A percentile compares a stretch with the other conserved stretches of the same genome.
These are phyloP conservation scores for Magallana angulata DNA, from an alignment of 1,140 invertebrate genomes.

Conservation along the genomic window DNA sequence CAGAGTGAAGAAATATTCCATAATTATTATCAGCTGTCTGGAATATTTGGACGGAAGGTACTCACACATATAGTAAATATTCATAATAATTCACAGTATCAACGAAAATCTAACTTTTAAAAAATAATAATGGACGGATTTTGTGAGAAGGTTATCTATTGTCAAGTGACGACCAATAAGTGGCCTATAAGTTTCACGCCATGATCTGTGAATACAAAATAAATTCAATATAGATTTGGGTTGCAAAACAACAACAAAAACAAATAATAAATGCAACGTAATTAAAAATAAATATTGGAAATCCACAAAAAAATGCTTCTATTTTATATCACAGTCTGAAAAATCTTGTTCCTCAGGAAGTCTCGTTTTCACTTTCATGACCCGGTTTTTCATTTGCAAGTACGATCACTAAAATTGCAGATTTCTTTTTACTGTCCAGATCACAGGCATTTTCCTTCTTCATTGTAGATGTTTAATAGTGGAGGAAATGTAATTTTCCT, in stretches of 20 bases:
- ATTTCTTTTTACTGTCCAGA: too few species aligned
- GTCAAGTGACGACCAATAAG: neutral
- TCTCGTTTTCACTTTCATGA: constrained; percentile 20
- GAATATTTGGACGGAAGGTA: neutral
- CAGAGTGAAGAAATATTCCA: neutral
- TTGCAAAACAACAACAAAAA: constrained; percentile 19
- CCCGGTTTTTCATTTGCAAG: neutral
- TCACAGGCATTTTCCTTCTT: neutral
- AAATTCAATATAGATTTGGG: neutral
- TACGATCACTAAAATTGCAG: too few species aligned
- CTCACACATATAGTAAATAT: neutral
- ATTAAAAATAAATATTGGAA: neutral
- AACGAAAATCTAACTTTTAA: neutral
- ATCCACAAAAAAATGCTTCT: neutral
- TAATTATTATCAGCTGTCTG: neutral
- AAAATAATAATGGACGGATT: constrained; percentile 16
- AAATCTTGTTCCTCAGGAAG: constrained; percentile 9
- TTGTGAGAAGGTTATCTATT: neutral
- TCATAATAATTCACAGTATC: neutral
- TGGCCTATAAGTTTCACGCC: neutral
- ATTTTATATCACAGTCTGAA: constrained; percentile 21
- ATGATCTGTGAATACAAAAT: constrained; percentile 10
- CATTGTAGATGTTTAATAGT: neutral
- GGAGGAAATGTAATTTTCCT: neutral
- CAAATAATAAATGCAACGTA: neutral